phyloP scores from a whole-genome alignment of 2,797 vertebrate species.

The Myiotriccus ornatus region DNA sequence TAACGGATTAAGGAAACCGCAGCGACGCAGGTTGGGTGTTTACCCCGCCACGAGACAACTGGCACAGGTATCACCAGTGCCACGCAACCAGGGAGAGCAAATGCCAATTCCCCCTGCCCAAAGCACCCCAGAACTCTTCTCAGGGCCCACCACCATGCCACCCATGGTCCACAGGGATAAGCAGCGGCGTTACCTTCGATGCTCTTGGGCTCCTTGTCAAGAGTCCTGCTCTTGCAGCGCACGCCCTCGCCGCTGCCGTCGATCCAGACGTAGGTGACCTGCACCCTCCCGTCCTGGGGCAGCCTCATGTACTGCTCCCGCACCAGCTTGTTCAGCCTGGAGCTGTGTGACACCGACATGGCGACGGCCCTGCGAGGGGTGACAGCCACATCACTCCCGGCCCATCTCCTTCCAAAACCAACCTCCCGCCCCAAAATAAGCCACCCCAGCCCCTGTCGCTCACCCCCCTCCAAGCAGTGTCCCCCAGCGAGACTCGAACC shows the following conservation, averaged over 20 bases:
- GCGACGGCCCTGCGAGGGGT: conserved; percentile 33
- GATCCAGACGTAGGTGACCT: conserved; percentile 89
- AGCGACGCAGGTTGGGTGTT: background rate
- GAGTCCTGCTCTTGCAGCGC: conserved; percentile 84
- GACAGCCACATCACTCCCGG: background rate
- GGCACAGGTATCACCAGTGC: background rate
- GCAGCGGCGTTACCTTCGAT: conserved; percentile 71
- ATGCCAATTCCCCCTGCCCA: fast-evolving
- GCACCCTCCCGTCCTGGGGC: conserved; percentile 77
- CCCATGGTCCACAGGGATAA: fast-evolving
- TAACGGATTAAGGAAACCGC: background rate
- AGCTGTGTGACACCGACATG: conserved; percentile 79
- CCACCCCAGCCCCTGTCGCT: no score
- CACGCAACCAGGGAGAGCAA: background rate
- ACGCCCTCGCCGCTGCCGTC: conserved; percentile 84
- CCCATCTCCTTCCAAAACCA: background rate
- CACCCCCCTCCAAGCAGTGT: background rate
- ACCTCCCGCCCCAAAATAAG: fast-evolving
- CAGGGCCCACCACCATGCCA: background rate
- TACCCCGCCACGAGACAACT: background rate
- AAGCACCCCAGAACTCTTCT: background rate
- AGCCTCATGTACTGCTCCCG: conserved; percentile 84
- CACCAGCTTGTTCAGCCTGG: conserved; percentile 82
- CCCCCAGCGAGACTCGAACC: background rate
- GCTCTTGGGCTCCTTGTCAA: conserved; percentile 78